Conservation (phyloP, 1,140 invertebrate species). For the Sitobion miscanthi region DNA sequence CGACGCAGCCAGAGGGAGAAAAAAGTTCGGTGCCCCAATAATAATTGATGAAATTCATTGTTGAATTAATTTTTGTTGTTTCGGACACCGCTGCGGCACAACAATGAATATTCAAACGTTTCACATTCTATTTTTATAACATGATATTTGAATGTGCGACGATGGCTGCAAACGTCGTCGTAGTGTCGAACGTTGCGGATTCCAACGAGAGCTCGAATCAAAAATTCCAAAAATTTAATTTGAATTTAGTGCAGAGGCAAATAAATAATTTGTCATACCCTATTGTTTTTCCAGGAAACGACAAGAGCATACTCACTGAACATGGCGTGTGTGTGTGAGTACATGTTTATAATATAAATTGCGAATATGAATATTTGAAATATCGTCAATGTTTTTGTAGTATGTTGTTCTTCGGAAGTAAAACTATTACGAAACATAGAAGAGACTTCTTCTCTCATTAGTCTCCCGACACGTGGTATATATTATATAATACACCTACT, state of each 20-base stretch:
- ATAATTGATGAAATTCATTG: neutral
- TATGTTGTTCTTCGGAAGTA: conserved; percentile 8
- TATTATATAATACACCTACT: neutral
- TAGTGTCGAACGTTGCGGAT: neutral
- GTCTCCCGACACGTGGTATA: neutral
- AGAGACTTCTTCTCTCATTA: conserved; percentile 21
- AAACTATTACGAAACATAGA: conserved; percentile 23
- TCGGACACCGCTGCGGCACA: neutral
- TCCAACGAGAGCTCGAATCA: neutral
- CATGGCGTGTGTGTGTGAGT: neutral
- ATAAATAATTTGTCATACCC: neutral
- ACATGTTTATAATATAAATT: conserved; percentile 5
- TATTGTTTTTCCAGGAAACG: conserved; percentile 19
- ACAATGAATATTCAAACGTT: conserved; percentile 22
- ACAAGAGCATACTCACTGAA: neutral
- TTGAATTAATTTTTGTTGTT: neutral
- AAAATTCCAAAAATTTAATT: conserved; percentile 39
- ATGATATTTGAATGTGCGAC: neutral
- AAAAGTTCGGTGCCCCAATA: neutral
- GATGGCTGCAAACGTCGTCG: neutral
- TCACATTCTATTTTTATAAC: neutral
- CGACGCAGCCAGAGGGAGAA: neutral
- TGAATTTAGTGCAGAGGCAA: neutral
- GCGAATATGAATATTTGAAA: conserved; percentile 30
- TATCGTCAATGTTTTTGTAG: neutral